Conservation (phyloP, 2,888 invertebrate genomes). For the Bhutanitis thaidina region DNA sequence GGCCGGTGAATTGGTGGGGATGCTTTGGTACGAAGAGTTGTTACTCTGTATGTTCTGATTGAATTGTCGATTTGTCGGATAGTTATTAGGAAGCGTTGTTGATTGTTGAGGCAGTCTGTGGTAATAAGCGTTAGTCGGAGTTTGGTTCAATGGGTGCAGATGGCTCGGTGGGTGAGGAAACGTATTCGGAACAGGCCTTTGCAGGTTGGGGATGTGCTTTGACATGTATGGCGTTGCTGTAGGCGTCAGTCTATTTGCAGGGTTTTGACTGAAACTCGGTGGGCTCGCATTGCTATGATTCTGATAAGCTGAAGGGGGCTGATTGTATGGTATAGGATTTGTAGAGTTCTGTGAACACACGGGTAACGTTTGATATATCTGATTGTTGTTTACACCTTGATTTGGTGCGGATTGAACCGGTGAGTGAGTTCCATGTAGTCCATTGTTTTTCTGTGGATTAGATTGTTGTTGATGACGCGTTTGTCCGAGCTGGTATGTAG, state of each 20-base stretch:
- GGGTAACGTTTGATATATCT: constrained; percentile 62
- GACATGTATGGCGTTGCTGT: constrained; percentile 47
- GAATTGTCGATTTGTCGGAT: constrained; percentile 49
- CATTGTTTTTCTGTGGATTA: constrained; percentile 53
- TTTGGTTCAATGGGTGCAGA: constrained; percentile 51
- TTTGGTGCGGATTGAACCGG: constrained; percentile 41
- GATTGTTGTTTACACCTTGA: constrained; percentile 43
- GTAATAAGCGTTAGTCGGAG: constrained; percentile 63
- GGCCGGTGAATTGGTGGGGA: constrained; percentile 68
- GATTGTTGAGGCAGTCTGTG: constrained; percentile 60
- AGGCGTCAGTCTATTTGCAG: constrained; percentile 63
- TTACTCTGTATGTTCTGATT: constrained; percentile 41
- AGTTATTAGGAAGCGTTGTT: constrained; percentile 39
- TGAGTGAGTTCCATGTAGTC: constrained; percentile 53
- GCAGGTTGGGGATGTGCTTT: constrained; percentile 52
- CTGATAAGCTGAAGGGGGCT: constrained; percentile 57
- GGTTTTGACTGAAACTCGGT: constrained; percentile 66
- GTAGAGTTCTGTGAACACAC: constrained; percentile 46
- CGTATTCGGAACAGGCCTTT: constrained; percentile 57
- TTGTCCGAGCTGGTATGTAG: constrained; percentile 57
- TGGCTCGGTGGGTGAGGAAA: constrained; percentile 62
- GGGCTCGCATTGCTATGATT: constrained; percentile 58
- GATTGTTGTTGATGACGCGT: constrained; percentile 58
- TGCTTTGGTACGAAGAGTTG: constrained; percentile 68
- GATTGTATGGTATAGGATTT: constrained; percentile 63